Evolutionary conservation across 2,888 invertebrate species (phyloP).

Genomic region (Aspidiotus destructor): DNA sequence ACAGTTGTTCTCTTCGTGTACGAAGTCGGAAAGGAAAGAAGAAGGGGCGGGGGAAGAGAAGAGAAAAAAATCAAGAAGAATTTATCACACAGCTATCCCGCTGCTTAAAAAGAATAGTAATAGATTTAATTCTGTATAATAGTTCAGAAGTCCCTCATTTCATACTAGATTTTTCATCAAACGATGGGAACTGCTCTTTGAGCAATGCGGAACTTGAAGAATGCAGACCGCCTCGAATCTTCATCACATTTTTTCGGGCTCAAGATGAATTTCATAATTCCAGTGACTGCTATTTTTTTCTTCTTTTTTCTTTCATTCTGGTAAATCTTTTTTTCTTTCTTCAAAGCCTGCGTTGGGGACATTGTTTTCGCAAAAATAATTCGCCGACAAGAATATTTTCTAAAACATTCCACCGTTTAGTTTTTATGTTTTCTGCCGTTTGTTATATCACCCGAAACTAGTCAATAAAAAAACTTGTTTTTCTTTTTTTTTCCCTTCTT

Average conservation of each 20-base stretch:
- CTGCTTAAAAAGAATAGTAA: conserved; percentile 14
- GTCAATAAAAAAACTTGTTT: conserved; percentile 19
- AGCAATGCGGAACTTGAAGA: conserved; percentile 32
- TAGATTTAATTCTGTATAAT: background rate
- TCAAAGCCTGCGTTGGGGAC: conserved; percentile 12
- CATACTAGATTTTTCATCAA: conserved; percentile 16
- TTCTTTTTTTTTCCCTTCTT: too few relatives aligned
- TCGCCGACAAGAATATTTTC: conserved; percentile 28
- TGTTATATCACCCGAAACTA: conserved; percentile 29
- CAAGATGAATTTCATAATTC: conserved; percentile 31
- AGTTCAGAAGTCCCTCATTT: background rate
- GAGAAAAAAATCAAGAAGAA: conserved; percentile 5
- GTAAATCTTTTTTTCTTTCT: conserved; percentile 11
- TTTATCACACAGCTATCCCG: conserved; percentile 11
- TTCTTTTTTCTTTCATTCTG: conserved; percentile 3
- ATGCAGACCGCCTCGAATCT: conserved; percentile 32
- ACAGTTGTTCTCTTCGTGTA: background rate
- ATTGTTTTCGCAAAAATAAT: conserved; percentile 30
- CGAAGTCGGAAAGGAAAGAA: background rate
- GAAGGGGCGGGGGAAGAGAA: background rate
- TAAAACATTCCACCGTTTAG: conserved; percentile 17
- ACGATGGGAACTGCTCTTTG: conserved; percentile 24
- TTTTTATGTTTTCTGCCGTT: conserved; percentile 25
- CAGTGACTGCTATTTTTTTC: conserved; percentile 23
- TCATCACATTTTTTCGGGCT: conserved; percentile 28